Conservation (phyloP, 2,888 invertebrate species). For the Caenorhabditis virilis region DNA sequence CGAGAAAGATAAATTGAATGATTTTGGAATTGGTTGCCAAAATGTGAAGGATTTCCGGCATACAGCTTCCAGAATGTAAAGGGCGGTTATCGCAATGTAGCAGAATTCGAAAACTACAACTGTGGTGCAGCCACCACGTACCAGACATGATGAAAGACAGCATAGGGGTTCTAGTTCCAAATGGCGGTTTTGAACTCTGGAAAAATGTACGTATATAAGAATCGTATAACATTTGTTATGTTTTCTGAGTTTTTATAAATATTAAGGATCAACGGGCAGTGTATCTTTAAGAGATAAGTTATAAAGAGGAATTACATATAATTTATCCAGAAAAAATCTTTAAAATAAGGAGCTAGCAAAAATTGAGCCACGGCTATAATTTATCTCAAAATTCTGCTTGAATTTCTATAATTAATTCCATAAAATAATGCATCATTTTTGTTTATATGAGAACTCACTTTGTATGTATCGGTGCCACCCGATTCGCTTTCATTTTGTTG, state of each 20-base stretch:
- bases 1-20: constrained; percentile 38
- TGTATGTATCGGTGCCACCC: constrained; percentile 48
- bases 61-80: constrained; percentile 39
- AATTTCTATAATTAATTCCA: background rate
- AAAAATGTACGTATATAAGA: too few relatives aligned
- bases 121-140: constrained; percentile 64
- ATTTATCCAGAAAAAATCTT: too few relatives aligned
- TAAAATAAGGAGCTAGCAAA: background rate
- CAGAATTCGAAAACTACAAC: constrained; percentile 58
- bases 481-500: constrained; percentile 39
- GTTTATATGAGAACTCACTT: too few relatives aligned
- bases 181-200: constrained; percentile 63
- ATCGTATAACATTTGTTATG: too few relatives aligned
- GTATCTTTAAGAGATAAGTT: too few relatives aligned
- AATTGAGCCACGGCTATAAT: too few relatives aligned
- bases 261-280: too few relatives aligned
- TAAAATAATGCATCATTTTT: too few relatives aligned
- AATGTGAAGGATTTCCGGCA: constrained; percentile 39
- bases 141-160: constrained; percentile 64
- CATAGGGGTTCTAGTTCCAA: constrained; percentile 65
- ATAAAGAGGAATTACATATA: too few relatives aligned
- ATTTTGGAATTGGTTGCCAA: constrained; percentile 38
- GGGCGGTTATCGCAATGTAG: constrained; percentile 35
- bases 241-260: too few relatives aligned
- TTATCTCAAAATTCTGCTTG: too few relatives aligned